Percentiles rank a stretch among this genome's conserved stretches.
Conservation (phyloP, 2,888 invertebrate genomes). For the Hirtodrosophila alboralis region DNA sequence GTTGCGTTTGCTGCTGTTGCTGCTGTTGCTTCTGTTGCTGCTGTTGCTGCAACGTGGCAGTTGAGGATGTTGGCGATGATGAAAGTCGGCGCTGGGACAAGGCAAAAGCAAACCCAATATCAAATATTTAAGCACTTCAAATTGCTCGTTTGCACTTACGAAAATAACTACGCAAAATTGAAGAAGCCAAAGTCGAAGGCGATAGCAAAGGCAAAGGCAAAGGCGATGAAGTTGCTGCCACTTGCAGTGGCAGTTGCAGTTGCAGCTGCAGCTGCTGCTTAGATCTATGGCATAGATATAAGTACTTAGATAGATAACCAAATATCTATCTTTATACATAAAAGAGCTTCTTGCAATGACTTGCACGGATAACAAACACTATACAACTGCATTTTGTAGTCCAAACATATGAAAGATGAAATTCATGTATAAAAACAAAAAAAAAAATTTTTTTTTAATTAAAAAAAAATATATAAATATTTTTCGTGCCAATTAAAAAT, state of each 20-base stretch:
- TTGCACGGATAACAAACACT: too few species aligned
- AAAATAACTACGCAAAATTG: slow-evolving; percentile 74
- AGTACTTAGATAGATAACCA: slow-evolving; percentile 26
- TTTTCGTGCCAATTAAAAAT: too few species aligned
- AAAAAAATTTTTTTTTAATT: too few species aligned
- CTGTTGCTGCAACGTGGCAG: slow-evolving; percentile 13
- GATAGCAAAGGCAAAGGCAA: slow-evolving; percentile 3
- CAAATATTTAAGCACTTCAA: slow-evolving; percentile 78
- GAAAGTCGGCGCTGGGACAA: slow-evolving; percentile 11
- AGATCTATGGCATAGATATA: slow-evolving; percentile 41
- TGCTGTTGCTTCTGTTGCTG: too few species aligned
- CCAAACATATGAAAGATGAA: too few species aligned
- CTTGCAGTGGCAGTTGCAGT: slow-evolving; percentile 27
- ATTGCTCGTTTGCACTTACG: slow-evolving; percentile 79
- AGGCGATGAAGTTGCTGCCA: slow-evolving; percentile 24
- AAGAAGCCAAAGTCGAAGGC: slow-evolving; percentile 37
- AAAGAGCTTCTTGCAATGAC: slow-evolving; percentile 9
- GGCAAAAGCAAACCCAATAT: slow-evolving; percentile 71
- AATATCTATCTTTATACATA: slow-evolving; percentile 7
- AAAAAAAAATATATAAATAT: too few species aligned
- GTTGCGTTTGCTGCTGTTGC: slow-evolving; percentile 18
- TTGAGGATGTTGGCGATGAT: slow-evolving; percentile 11
- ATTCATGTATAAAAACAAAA: too few species aligned
- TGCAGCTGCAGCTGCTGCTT: slow-evolving; percentile 21
- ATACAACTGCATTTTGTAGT: slow-evolving; percentile 27